These are phyloP conservation scores for Carapus acus DNA, from an alignment of 2,797 vertebrate species.

Conservation along the genomic window DNA sequence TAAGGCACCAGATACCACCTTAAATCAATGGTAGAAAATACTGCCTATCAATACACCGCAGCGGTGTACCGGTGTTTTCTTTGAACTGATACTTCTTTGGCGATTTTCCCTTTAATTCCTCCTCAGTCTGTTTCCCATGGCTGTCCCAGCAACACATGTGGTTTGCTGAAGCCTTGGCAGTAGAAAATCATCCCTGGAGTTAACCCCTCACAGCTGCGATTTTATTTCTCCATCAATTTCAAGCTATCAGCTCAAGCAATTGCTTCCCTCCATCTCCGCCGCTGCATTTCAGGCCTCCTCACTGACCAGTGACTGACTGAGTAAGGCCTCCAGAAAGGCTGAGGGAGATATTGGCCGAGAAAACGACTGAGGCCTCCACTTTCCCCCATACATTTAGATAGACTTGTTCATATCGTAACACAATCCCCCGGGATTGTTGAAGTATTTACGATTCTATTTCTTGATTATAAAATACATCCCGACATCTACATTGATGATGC, in stretches of 20 bases:
- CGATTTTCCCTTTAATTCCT: background rate
- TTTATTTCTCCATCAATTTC: constrained; percentile 2
- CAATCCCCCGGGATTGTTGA: too few relatives aligned
- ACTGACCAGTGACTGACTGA: background rate
- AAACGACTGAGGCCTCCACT: too few relatives aligned
- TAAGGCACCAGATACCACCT: too few relatives aligned
- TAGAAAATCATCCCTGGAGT: background rate
- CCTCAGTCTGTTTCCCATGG: background rate
- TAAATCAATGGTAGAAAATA: too few relatives aligned
- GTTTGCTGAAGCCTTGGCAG: constrained; percentile 1
- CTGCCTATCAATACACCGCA: too few relatives aligned
- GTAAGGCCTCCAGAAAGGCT: background rate
- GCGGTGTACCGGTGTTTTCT: too few relatives aligned
- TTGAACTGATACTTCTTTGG: too few relatives aligned
- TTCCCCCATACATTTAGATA: too few relatives aligned
- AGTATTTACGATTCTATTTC: too few relatives aligned
- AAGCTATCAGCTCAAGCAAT: constrained; percentile 2
- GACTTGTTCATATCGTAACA: too few relatives aligned
- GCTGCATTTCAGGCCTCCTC: background rate
- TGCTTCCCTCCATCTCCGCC: background rate
- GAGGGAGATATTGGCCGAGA: background rate
- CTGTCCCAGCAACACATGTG: background rate
- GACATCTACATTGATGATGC: too few relatives aligned
- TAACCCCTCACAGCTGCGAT: background rate
- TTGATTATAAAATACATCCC: too few relatives aligned